Evolutionary conservation across 2,797 vertebrate genomes (phyloP), one percentile per base, ranked within the genome.

Genomic region (Syncerus caffer): DNA sequence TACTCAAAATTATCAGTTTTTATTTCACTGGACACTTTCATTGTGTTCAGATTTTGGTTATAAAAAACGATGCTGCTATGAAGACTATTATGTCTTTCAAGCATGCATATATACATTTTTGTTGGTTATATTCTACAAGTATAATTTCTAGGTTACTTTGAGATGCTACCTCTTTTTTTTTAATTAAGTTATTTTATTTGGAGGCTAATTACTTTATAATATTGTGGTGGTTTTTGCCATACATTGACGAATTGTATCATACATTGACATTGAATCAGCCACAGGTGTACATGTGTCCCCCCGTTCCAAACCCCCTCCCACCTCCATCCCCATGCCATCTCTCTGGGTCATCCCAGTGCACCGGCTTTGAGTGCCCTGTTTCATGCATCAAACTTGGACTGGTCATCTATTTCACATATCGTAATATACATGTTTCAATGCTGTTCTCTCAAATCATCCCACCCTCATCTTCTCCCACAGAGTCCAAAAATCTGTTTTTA

Each of bases 271-370:
- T 64, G 31, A 64, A n/a, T 64, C 31, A 64, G 16, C 62, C 16
- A n/a, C 8, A 1, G 15, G 15, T 64, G 31, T 64, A 64, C 31
- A 19, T 17, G 31, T n/a, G 31, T 64, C 1, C 15, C 16, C 16
- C 31, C 1, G 0, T 64, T 16, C 62, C 31, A 64, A 64, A 4
- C 7, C 7, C 7, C 1, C 3, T 64, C 31, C 31, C 4, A 64
- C 31, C 1, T 64, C 31, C 31, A n/a, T 64, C 62, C 31, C 7
- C 15, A 19, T n/a, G 7, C 16, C 1, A n/a, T 10, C 16, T n/a
- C 62, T n/a, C 16, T n/a, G 62, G 16, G 31, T n/a, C 16, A 0
- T 64, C 62, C 62, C 62, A 64, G 62, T 64, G 3, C 31, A 17
- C 16, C n/a, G 9, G 62, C 29, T 64, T 64, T 64, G 31, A 64